Conservation (phyloP, 2,113 vertebrate genomes). For the Eonycteris spelaea region DNA sequence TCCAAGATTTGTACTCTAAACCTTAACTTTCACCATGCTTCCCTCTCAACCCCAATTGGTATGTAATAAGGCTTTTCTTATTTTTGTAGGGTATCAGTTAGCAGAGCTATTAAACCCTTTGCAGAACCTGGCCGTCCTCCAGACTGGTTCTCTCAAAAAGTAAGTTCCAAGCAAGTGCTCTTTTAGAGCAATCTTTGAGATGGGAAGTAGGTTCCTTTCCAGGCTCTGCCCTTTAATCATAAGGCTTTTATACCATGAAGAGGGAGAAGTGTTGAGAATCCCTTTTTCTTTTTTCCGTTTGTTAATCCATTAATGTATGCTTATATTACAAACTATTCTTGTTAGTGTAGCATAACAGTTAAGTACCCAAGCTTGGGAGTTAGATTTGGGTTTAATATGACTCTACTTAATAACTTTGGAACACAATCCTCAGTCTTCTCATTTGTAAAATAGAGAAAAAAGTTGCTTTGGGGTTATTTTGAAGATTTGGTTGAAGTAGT, state of each 20-base stretch:
- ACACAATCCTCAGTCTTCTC: neutral
- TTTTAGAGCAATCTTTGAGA: neutral
- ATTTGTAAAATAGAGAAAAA: neutral
- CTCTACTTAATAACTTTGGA: neutral
- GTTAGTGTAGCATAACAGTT: neutral
- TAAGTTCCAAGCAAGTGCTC: slow-evolving; percentile 69
- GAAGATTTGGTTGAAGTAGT: slow-evolving; percentile 10
- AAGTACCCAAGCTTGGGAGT: neutral
- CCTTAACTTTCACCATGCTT: neutral
- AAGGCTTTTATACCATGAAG: slow-evolving; percentile 17
- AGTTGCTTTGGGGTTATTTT: neutral
- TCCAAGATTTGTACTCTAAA: neutral
- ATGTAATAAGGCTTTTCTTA: slow-evolving; percentile 15
- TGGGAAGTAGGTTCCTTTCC: neutral
- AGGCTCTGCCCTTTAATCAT: neutral
- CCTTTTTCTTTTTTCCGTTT: neutral
- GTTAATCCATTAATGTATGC: neutral
- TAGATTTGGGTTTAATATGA: neutral
- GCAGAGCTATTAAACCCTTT: slow-evolving; percentile 98
- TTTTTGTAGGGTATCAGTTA: slow-evolving; percentile 94
- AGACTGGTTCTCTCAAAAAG: slow-evolving; percentile 99
- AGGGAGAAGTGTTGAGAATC: neutral
- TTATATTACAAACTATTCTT: neutral
- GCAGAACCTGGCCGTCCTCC: slow-evolving; percentile 96
- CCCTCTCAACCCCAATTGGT: neutral